Conservation (phyloP, 2,797 vertebrate genomes). For the Myotis vivesi region DNA sequence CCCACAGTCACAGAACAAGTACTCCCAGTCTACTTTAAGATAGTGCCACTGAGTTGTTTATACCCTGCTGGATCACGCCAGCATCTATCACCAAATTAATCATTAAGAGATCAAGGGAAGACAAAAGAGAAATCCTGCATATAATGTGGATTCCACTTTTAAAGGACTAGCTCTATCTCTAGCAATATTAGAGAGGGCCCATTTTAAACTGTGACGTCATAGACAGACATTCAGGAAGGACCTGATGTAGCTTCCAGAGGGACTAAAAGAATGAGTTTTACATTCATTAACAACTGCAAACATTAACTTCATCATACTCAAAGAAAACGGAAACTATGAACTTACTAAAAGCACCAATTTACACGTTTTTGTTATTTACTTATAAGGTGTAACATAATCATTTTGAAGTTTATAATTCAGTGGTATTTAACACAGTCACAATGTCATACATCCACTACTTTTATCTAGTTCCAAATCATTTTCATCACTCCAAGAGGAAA, state of each 20-base stretch:
- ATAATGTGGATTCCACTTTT: background rate
- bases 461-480: background rate
- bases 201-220: background rate
- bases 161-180: background rate
- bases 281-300: background rate
- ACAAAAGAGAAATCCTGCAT: background rate
- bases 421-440: background rate
- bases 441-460: background rate
- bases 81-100: background rate
- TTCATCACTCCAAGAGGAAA: background rate
- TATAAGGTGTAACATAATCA: background rate
- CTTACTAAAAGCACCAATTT: background rate
- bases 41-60: background rate
- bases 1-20: background rate
- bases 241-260: background rate
- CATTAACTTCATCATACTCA: background rate
- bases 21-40: background rate
- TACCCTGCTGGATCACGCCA: background rate
- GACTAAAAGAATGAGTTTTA: background rate
- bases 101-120: background rate
- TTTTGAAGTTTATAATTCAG: background rate
- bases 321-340: slow-evolving; percentile 10
- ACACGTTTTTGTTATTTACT: background rate
- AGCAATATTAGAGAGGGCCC: background rate
- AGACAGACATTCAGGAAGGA: background rate